These are phyloP conservation scores for Paracyclopina nana DNA, from an alignment of 1,140 invertebrate genomes.

Conservation along the genomic window DNA sequence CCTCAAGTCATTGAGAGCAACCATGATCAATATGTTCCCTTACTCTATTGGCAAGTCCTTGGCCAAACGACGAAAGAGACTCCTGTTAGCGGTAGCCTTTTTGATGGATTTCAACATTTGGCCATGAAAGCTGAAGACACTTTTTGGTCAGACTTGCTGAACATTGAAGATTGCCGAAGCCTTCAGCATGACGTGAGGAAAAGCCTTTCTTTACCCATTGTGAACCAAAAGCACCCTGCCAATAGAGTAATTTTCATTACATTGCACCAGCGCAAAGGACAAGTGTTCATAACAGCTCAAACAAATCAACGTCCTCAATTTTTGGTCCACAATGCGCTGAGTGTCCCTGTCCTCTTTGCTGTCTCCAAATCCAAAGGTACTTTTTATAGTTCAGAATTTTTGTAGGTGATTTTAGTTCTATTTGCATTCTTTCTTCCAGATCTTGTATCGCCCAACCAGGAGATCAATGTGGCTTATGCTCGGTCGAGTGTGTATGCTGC, in stretches of 20 bases:
- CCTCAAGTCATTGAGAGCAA: background rate
- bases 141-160: background rate
- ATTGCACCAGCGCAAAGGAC: constrained; percentile 26
- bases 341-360: too few relatives aligned
- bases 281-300: constrained; percentile 36
- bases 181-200: constrained; percentile 1
- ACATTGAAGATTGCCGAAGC: constrained; percentile 14
- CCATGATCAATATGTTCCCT: background rate
- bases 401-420: too few relatives aligned
- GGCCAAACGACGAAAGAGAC: too few relatives aligned
- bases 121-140: background rate
- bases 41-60: constrained; percentile 9
- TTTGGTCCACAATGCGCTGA: constrained; percentile 31
- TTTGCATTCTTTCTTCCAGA: too few relatives aligned
- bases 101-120: background rate
- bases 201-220: constrained; percentile 15
- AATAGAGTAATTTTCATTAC: constrained; percentile 19
- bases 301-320: constrained; percentile 36
- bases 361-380: too few relatives aligned
- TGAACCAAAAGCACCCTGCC: background rate
- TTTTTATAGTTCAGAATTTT: too few relatives aligned
- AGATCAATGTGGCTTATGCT: too few relatives aligned
- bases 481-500: too few relatives aligned
- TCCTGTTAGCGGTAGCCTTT: background rate
- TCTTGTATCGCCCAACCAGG: too few relatives aligned